Conservation (phyloP, 2,797 vertebrate species). For the Podarcis lilfordi region DNA sequence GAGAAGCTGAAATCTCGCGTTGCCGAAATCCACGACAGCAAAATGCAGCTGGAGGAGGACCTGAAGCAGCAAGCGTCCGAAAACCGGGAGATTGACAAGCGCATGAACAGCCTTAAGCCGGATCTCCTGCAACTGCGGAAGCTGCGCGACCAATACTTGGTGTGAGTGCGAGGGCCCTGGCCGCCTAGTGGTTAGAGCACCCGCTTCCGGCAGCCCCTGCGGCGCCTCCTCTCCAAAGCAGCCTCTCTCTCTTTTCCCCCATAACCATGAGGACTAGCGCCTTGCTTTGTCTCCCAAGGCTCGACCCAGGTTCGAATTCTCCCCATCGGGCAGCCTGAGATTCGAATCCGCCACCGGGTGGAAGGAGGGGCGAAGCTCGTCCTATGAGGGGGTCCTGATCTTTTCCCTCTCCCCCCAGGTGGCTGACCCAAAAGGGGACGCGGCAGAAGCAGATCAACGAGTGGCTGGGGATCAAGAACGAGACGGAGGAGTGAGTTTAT, state of each 20-base stretch:
- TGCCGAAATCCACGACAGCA: constrained; percentile 91
- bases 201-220: too few species aligned
- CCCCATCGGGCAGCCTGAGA: too few species aligned
- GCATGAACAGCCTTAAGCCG: constrained; percentile 90
- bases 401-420: constrained; percentile 73
- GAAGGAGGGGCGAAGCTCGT: too few species aligned
- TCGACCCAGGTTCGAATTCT: too few species aligned
- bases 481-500: constrained; percentile 88
- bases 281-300: too few species aligned
- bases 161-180: constrained; percentile 77
- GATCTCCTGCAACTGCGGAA: constrained; percentile 92
- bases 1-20: constrained; percentile 89
- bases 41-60: constrained; percentile 90
- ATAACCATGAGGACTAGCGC: too few species aligned
- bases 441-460: constrained; percentile 90
- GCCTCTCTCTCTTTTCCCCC: too few species aligned
- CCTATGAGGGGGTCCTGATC: too few species aligned
- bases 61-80: constrained; percentile 85
- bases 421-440: constrained; percentile 90
- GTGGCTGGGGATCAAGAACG: constrained; percentile 87
- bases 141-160: constrained; percentile 91
- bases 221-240: too few species aligned
- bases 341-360: too few species aligned
- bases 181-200: too few species aligned
- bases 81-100: constrained; percentile 90